Percentiles rank a stretch among this genome's conserved stretches.
These are phyloP conservation scores for Anastrepha ludens DNA, from an alignment of 1,140 invertebrate species.

Conservation along the genomic window DNA sequence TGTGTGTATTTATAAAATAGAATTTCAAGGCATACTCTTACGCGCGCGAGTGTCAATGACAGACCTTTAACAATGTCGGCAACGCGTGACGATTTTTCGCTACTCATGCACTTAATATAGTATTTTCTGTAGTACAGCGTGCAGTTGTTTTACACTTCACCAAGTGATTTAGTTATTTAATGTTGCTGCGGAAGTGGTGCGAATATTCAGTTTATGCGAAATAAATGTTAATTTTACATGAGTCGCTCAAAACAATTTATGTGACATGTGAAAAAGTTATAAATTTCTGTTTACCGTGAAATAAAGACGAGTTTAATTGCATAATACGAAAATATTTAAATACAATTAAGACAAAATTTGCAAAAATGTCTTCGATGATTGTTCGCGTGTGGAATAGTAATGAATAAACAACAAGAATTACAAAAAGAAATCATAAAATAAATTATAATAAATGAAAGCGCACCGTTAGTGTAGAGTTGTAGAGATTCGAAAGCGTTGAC, in stretches of 20 bases:
- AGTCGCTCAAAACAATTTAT: background rate
- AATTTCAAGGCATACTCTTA: slow-evolving; percentile 14
- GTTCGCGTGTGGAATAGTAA: slow-evolving; percentile 50
- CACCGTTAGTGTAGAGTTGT: slow-evolving; percentile 11
- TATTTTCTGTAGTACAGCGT: background rate
- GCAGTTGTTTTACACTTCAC: background rate
- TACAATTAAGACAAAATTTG: background rate
- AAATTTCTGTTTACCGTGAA: background rate
- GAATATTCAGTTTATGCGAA: background rate
- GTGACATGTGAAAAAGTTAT: background rate
- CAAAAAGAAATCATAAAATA: background rate
- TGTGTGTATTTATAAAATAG: slow-evolving; percentile 23
- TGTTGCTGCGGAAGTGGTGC: background rate
- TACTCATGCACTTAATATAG: background rate
- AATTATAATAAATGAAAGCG: background rate
- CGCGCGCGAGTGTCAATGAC: slow-evolving; percentile 38
- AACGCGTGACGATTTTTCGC: slow-evolving; percentile 13
- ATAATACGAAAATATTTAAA: slow-evolving; percentile 26
- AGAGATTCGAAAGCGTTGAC: background rate
- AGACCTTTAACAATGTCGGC: slow-evolving; percentile 37
- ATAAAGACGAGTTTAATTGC: background rate
- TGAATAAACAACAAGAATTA: background rate
- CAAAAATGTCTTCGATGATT: background rate
- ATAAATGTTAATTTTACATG: no score
- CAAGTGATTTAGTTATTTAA: background rate